A percentile compares a stretch with the other conserved stretches of the same genome.
These are phyloP conservation scores for Loripinus fragilis DNA, from an alignment of 2,888 invertebrate genomes.

Conservation along the genomic window DNA sequence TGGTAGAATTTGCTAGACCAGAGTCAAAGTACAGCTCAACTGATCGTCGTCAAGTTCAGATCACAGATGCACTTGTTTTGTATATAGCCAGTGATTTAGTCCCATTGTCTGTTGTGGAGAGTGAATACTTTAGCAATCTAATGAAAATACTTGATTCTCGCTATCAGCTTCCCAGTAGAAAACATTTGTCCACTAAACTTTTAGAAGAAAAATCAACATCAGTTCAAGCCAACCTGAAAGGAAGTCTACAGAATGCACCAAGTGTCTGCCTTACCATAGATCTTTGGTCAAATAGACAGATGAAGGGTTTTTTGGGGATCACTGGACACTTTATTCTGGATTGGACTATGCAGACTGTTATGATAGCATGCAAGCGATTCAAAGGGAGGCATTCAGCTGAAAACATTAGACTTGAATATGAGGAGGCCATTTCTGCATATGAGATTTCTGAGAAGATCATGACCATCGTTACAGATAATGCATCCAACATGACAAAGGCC, in stretches of 20 bases:
- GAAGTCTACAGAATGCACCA: constrained; percentile 28
- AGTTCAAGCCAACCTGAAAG: constrained; percentile 24
- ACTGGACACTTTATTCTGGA: constrained; percentile 46
- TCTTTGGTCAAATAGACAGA: too few relatives aligned
- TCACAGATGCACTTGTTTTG: constrained; percentile 35
- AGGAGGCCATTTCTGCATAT: constrained; percentile 37
- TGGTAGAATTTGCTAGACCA: too few relatives aligned
- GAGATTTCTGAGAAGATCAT: constrained; percentile 35
- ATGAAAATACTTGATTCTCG: constrained; percentile 22
- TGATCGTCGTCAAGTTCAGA: constrained; percentile 27
- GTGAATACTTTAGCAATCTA: constrained; percentile 30
- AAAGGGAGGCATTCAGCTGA: too few relatives aligned
- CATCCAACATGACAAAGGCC: constrained; percentile 47
- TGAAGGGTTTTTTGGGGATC: constrained; percentile 39
- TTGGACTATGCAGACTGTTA: constrained; percentile 34
- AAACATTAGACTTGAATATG: constrained; percentile 45
- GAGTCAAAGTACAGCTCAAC: constrained; percentile 23
- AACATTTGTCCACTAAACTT: constrained; percentile 25
- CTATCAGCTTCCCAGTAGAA: constrained; percentile 19
- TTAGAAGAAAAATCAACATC: constrained; percentile 28
- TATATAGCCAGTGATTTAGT: constrained; percentile 48
- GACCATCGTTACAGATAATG: constrained; percentile 47
- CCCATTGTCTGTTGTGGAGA: constrained; percentile 42
- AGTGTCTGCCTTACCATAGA: constrained; percentile 46
- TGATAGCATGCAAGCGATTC: too few relatives aligned